Evolutionary conservation across 1,140 invertebrate species (phyloP).

Genomic region (Battus philenor): DNA sequence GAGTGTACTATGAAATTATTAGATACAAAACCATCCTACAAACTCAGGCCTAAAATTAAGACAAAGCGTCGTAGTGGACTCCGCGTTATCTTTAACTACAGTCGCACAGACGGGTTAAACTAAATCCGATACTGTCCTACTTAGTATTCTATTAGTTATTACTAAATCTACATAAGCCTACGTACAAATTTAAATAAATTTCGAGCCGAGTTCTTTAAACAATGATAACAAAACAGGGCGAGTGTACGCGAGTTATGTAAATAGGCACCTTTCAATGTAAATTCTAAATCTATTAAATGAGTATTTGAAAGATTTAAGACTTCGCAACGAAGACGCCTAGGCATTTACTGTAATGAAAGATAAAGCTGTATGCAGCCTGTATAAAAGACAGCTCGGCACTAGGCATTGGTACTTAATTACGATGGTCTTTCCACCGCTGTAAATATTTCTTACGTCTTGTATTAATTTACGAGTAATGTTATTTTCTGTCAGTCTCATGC

Average conservation of each 20-base stretch:
- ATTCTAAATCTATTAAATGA: conserved; percentile 13
- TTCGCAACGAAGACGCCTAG: conserved; percentile 1
- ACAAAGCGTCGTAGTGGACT: conserved; percentile 12
- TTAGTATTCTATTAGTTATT: conserved; percentile 14
- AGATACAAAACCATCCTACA: conserved; percentile 2
- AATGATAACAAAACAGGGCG: conserved; percentile 14
- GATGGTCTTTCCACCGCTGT: too few relatives aligned
- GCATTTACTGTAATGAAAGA: conserved; percentile 4
- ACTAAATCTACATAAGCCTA: conserved; percentile 3
- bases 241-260: conserved; percentile 14
- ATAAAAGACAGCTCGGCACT: not conserved
- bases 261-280: conserved; percentile 16
- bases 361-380: not conserved
- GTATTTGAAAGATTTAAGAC: conserved; percentile 6
- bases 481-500: too few relatives aligned
- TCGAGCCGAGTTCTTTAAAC: conserved; percentile 10
- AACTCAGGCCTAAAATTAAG: conserved; percentile 2
- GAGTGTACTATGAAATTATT: too few relatives aligned
- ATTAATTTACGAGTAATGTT: too few relatives aligned
- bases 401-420: not conserved
- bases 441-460: too few relatives aligned
- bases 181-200: conserved; percentile 12
- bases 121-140: not conserved
- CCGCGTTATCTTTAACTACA: conserved; percentile 8
- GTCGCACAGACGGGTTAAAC: conserved; percentile 12